phyloP scores from a whole-genome alignment of 2,113 vertebrate genomes.

The Hippocampus guttulatus region DNA sequence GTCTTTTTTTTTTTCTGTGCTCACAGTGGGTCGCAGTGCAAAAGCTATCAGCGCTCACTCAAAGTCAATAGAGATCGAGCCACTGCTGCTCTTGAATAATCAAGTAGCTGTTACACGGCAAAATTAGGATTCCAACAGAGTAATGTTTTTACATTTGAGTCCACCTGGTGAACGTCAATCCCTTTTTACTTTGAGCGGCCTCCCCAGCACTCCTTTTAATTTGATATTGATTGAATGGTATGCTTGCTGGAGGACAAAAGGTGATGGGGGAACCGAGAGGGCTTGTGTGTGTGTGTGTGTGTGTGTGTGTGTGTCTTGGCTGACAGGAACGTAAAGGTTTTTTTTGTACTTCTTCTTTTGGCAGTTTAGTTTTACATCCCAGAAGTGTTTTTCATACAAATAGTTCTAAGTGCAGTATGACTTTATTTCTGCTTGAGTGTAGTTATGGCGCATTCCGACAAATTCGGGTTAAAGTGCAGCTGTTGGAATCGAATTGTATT shows the following conservation, averaged over 20 bases:
- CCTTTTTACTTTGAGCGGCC: not conserved
- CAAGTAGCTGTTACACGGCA: not conserved
- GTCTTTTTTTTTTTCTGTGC: no score
- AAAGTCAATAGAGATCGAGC: not conserved
- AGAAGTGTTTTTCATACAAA: not conserved
- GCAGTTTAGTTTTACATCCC: not conserved
- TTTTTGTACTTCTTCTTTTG: not conserved
- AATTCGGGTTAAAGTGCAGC: no score
- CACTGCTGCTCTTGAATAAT: not conserved
- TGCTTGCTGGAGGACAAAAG: constrained; percentile 17
- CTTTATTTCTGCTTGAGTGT: no score
- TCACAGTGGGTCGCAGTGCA: not conserved
- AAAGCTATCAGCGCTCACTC: not conserved
- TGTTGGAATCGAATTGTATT: no score
- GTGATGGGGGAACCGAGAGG: not conserved
- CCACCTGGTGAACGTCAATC: not conserved
- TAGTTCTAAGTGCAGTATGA: not conserved
- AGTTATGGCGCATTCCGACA: no score
- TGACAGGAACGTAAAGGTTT: no score
- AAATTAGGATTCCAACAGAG: not conserved
- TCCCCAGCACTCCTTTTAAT: constrained; percentile 30
- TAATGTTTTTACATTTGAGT: not conserved
- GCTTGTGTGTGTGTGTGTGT: no score
- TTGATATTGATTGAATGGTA: constrained; percentile 39
- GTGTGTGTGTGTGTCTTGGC: no score